Evolutionary conservation across 2,888 invertebrate genomes (phyloP).

Genomic region (Elysia crispata): DNA sequence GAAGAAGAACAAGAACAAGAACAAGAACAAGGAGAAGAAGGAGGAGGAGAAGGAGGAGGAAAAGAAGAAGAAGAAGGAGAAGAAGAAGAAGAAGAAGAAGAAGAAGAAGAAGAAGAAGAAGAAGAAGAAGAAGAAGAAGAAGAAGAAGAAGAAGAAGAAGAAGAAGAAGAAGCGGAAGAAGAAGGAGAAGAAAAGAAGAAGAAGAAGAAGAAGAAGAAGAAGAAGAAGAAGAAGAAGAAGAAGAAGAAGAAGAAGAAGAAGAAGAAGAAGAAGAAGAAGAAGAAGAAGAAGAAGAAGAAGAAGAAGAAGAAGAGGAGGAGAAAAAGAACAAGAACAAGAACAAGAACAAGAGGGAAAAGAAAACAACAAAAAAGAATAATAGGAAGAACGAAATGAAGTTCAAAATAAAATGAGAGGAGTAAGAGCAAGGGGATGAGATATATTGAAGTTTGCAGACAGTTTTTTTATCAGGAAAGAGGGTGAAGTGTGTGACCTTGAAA

Average conservation of each 20-base stretch:
- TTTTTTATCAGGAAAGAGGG: too few species aligned
- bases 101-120: not conserved
- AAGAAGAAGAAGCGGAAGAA: too few species aligned
- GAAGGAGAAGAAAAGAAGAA: too few species aligned
- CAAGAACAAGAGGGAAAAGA: too few species aligned
- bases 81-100: not conserved
- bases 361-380: too few species aligned
- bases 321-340: not conserved
- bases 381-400: too few species aligned
- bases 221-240: not conserved
- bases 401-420: too few species aligned
- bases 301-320: not conserved
- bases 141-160: not conserved
- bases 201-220: not conserved
- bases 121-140: not conserved
- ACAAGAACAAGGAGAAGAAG: constrained; percentile 20
- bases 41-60: constrained; percentile 17
- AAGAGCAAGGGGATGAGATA: too few species aligned
- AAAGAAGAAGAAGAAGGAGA: constrained; percentile 3
- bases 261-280: not conserved
- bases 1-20: not conserved
- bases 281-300: not conserved
- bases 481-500: too few species aligned
- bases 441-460: too few species aligned
- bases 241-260: not conserved